Evolutionary conservation across 2,888 invertebrate genomes (phyloP), one percentile per base, ranked within the genome.

Genomic region (Lydus trimaculatus): DNA sequence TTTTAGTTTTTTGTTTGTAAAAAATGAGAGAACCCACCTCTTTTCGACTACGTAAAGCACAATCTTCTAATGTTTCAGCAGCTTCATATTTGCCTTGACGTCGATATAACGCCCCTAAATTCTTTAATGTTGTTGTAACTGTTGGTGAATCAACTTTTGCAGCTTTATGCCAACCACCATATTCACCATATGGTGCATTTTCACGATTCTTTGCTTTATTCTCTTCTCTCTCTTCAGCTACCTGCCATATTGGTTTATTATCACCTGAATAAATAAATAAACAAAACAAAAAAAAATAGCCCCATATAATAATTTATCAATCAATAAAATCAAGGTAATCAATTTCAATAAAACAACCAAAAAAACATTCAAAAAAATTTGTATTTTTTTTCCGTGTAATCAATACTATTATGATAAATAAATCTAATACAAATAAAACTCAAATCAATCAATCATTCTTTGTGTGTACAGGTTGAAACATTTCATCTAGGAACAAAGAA

Each of bases 21-120:
- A 20, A 65, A 64, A 62, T 61, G 68, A 39, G 43, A 56, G 1
- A 52, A 69, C 70, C 58, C 84, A 96, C 96, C 92, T 97, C 97
- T 89, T 96, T 97, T 87, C 97, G 91, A 84, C 97, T 97, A 83
- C 98, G 91, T 77, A 98, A 89, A 48, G 98, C 98, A 87, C 98
- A 99, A 87, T 99, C 99, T 84, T 99, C 99, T 31, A 99, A 89
- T 0, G 98, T 98, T 86, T 99, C 99, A 0, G 99, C 99, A 8
- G 99, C 99, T 86, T 99, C 98, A 87, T 97, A 99, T 88, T 99
- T 99, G 78, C 99, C 98, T 88, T 99, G 99, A 74, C 99, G 91
- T 81, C 99, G 91, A 87, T 99, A 99, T 61, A 99, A 91, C 25
- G 99, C 98, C 72, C 98, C 98, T 70, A 99, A 89, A 88, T 99